phyloP scores from a whole-genome alignment of 2,113 vertebrate genomes.

The Coreoperca whiteheadi region DNA sequence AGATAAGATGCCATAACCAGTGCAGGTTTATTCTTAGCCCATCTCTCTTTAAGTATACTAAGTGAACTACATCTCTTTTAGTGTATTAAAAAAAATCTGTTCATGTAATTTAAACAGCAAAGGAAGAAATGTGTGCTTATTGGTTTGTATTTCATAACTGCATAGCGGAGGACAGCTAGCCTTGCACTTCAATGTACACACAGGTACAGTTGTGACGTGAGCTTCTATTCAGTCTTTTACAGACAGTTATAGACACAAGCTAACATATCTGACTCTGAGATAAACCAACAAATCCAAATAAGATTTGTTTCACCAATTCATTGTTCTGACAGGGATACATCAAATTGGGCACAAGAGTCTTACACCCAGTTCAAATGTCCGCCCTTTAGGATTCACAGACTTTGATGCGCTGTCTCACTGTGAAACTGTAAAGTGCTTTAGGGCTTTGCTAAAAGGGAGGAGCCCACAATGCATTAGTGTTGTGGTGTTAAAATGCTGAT shows the following conservation, averaged over 20 bases:
- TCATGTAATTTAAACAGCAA: neutral
- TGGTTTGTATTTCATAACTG: neutral
- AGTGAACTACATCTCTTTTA: neutral
- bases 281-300: neutral
- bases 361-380: neutral
- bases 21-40: conserved; percentile 52
- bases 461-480: neutral
- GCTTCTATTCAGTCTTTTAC: neutral
- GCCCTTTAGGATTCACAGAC: neutral
- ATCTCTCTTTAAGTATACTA: conserved; percentile 3
- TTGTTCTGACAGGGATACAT: neutral
- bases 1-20: conserved; percentile 52
- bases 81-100: neutral
- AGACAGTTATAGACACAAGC: neutral
- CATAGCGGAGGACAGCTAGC: too few species aligned
- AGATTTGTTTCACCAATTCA: neutral
- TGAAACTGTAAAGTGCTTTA: neutral
- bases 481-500: neutral
- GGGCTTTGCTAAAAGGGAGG: neutral
- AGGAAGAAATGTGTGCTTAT: neutral
- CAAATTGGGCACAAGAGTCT: neutral
- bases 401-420: neutral
- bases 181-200: too few species aligned
- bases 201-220: neutral
- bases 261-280: neutral